Base-by-base conservation (phyloP, 2,797 vertebrate genomes). In the Ispidina lecontei region DNA sequence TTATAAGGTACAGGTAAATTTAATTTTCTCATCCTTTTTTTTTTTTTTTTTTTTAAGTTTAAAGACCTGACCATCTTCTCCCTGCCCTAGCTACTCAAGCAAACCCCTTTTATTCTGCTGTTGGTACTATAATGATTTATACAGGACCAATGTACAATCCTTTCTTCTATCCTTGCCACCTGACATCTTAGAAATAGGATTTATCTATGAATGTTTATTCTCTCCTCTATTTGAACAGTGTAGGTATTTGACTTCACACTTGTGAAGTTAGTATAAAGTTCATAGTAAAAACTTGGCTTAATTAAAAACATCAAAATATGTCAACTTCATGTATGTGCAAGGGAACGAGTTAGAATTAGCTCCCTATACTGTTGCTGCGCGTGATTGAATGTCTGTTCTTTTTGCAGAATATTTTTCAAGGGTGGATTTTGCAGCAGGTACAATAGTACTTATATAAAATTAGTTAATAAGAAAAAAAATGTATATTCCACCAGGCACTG, bases 171-270 rank as follows among this genome's bases (percentile, higher is more conserved):
- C 22, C 22, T 83, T 87, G 62, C 31, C 51, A 56, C 15, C 21
- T 83, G 65, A 70, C 11, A 5, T 75, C 55, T 84, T 59, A 78
- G 59, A 80, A 87, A 77, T 8, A 59, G 33, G 39, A 85, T 86
- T 89, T 84, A 49, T 63, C 51, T 80, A 17, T 17, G 31, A 55
- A 62, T 69, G 69, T 74, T 95, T 77, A 52, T 92, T 87, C 55
- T 72, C 59, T 41, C 47, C n/a, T 84, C 31, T 69, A 15, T 87
- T 89, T 39, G 82, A 55, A 20, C 29, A 72, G 55, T 67, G 65
- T 74, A 83, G 93, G 91, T 83, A 87, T 86, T 89, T 58, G 90
- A 51, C 41, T 80, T 81, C n/a, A 39, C 52, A 75, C n/a, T 20
- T 85, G 25, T 43, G 33, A 54, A 60, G 65, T 91, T 77, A 78